phyloP scores from a whole-genome alignment of 2,113 vertebrate species.

The Seriola dumerili region DNA sequence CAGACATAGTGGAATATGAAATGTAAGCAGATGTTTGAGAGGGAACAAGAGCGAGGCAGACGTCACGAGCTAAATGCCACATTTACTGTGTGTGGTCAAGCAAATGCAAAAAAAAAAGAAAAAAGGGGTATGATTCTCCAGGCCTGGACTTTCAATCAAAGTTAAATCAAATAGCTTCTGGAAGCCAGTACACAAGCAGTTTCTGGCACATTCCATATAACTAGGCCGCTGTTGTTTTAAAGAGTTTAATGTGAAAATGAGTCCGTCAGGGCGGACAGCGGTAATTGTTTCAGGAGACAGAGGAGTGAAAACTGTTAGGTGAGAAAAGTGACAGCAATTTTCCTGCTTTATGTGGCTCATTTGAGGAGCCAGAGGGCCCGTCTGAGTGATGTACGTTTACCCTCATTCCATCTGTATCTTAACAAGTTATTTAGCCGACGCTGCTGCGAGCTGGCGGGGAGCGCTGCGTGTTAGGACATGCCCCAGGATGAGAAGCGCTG shows the following conservation, averaged over 20 bases:
- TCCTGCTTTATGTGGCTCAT: conserved; percentile 61
- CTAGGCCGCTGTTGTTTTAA: conserved; percentile 47
- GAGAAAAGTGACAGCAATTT: conserved; percentile 68
- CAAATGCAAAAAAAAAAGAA: conserved; percentile 34
- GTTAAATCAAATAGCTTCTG: conserved; percentile 39
- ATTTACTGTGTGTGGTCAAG: conserved; percentile 84
- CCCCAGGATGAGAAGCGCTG: conserved; percentile 24
- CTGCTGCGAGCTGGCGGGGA: conserved; percentile 45
- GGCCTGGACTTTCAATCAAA: conserved; percentile 77
- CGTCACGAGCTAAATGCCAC: conserved; percentile 71
- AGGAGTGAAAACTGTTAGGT: conserved; percentile 61
- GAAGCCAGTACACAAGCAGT: conserved; percentile 37
- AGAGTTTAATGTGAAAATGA: conserved; percentile 64
- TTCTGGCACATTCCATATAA: conserved; percentile 23
- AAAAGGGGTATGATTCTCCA: conserved; percentile 41
- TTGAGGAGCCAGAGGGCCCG: conserved; percentile 62
- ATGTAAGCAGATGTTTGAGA: conserved; percentile 80
- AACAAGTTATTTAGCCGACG: conserved; percentile 41
- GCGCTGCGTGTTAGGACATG: conserved; percentile 50
- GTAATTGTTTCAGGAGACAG: conserved; percentile 70
- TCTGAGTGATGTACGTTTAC: conserved; percentile 59
- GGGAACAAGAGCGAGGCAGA: conserved; percentile 54
- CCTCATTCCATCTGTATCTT: conserved; percentile 47
- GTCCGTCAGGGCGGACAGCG: conserved; percentile 34
- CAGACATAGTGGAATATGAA: conserved; percentile 81